These are phyloP conservation scores for Pseudomugil gertrudae DNA, from an alignment of 2,797 vertebrate genomes.

Conservation along the genomic window DNA sequence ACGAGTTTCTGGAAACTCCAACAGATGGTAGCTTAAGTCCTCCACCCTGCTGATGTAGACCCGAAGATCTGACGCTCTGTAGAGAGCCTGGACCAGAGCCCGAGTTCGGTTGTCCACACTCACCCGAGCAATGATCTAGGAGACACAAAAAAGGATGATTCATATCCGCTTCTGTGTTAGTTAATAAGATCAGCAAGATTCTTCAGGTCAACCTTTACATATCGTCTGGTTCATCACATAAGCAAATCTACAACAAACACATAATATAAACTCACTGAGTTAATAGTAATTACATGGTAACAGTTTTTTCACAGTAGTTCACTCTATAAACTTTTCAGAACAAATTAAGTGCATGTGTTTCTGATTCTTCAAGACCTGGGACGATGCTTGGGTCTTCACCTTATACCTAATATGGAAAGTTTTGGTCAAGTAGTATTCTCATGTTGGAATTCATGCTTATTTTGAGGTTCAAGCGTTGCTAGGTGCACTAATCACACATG, in stretches of 20 bases:
- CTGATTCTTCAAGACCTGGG: too few relatives aligned
- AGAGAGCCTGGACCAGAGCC: conserved; percentile 91
- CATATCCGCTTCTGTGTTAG: background rate
- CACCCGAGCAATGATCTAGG: conserved; percentile 94
- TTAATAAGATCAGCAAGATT: background rate
- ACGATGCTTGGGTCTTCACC: too few relatives aligned
- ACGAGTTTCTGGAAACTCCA: conserved; percentile 95
- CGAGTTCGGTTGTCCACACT: conserved; percentile 96
- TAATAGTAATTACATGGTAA: background rate
- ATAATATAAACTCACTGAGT: background rate
- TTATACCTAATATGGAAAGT: too few relatives aligned
- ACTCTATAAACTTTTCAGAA: background rate
- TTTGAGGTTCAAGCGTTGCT: background rate
- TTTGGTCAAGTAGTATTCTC: too few relatives aligned
- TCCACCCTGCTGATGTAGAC: conserved; percentile 94
- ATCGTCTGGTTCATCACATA: background rate
- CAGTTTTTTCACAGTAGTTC: background rate
- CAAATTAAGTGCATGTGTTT: too few relatives aligned
- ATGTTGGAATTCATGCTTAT: too few relatives aligned
- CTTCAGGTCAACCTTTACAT: background rate
- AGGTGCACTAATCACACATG: background rate
- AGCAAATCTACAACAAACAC: background rate
- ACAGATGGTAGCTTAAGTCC: conserved; percentile 93
- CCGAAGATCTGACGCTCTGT: conserved; percentile 87
- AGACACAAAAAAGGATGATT: conserved; percentile 14